These are phyloP conservation scores for Campoletis sonorensis DNA, from an alignment of 1,140 invertebrate species.

Conservation along the genomic window DNA sequence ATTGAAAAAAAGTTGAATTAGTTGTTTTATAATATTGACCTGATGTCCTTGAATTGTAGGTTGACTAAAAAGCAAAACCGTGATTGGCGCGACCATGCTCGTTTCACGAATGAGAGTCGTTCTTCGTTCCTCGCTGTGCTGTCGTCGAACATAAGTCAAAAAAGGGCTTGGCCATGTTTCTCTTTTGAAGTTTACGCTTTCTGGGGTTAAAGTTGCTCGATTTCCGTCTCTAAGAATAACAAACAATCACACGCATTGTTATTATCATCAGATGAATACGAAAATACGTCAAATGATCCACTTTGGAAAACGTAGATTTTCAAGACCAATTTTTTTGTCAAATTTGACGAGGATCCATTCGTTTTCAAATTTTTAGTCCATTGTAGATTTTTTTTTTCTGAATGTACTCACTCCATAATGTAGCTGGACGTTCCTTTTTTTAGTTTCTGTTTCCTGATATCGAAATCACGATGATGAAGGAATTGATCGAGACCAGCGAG, in stretches of 20 bases:
- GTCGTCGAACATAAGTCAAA: conserved; percentile 73
- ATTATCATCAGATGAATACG: background rate
- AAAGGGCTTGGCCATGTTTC: conserved; percentile 66
- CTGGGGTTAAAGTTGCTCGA: conserved; percentile 73
- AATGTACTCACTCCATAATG: conserved; percentile 73
- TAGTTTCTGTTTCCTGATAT: conserved; percentile 74
- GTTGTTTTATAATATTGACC: conserved; percentile 55
- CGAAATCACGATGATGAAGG: conserved; percentile 70
- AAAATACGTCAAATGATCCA: no score
- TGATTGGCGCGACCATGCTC: conserved; percentile 76
- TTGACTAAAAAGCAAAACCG: conserved; percentile 76
- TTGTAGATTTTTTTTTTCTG: no score
- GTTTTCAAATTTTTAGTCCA: no score
- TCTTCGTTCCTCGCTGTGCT: conserved; percentile 72
- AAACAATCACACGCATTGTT: conserved; percentile 45
- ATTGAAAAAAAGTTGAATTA: no score
- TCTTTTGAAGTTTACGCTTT: conserved; percentile 79
- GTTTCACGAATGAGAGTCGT: conserved; percentile 75
- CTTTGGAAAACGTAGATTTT: no score
- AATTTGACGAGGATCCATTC: no score
- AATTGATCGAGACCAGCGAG: conserved; percentile 76
- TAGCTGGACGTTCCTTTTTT: conserved; percentile 66
- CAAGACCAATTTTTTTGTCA: no score
- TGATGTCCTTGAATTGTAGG: conserved; percentile 49
- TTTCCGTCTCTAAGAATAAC: conserved; percentile 71